Percentiles rank a stretch among this genome's conserved stretches.
phyloP scores from a whole-genome alignment of 2,113 vertebrate genomes.

The Mastomys coucha region DNA sequence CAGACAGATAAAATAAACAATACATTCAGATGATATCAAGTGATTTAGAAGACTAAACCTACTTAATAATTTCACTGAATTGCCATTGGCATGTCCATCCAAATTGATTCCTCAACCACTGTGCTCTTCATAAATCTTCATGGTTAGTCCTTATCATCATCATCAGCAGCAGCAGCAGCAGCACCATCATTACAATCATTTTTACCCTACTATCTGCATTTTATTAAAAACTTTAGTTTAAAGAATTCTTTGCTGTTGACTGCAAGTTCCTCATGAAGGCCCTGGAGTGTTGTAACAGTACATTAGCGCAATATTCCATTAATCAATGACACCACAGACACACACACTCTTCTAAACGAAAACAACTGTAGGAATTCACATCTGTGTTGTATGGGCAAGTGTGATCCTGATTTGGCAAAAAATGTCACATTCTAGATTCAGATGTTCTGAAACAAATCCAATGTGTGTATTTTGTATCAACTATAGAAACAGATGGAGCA shows the following conservation, averaged over 20 bases:
- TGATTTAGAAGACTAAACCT: slow-evolving; percentile 40
- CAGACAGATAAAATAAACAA: slow-evolving; percentile 36
- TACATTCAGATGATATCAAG: slow-evolving; percentile 6
- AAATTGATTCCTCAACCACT: slow-evolving; percentile 54
- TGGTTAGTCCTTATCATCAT: not conserved
- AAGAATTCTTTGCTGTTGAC: slow-evolving; percentile 66
- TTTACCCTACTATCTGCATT: slow-evolving; percentile 60
- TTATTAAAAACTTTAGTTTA: slow-evolving; percentile 69
- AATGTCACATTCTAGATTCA: slow-evolving; percentile 68
- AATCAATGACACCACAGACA: slow-evolving; percentile 66
- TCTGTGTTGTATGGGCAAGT: slow-evolving; percentile 69
- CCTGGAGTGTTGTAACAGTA: slow-evolving; percentile 63
- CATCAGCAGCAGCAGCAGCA: not conserved
- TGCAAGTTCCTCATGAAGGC: slow-evolving; percentile 51
- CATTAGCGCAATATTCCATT: slow-evolving; percentile 72
- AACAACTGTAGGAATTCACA: slow-evolving; percentile 66
- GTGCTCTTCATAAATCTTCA: slow-evolving; percentile 56
- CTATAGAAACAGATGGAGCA: slow-evolving; percentile 61
- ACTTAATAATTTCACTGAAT: slow-evolving; percentile 1
- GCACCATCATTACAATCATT: no score
- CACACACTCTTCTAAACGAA: slow-evolving; percentile 70
- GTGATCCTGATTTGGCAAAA: slow-evolving; percentile 73
- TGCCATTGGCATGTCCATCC: slow-evolving; percentile 46
- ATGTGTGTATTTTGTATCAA: slow-evolving; percentile 53
- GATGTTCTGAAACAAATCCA: slow-evolving; percentile 70